Evolutionary conservation across 2,797 vertebrate genomes (phyloP), one percentile per base, ranked within the genome.

Genomic region (Anguilla marmorata): DNA sequence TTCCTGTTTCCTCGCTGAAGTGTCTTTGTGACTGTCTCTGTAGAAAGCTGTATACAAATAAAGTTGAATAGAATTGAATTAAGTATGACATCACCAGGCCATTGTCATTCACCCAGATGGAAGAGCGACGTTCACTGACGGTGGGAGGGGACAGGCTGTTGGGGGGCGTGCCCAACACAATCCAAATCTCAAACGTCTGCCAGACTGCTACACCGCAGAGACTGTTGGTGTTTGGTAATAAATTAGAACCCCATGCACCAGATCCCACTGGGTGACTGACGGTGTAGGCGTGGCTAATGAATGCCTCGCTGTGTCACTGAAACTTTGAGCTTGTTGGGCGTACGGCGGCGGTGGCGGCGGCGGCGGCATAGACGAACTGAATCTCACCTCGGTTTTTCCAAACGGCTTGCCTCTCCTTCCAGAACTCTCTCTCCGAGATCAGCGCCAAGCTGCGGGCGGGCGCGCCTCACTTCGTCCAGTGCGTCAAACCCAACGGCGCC

Each of bases 381-480:
- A 6, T 45, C 4, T 33, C 2, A 37, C 2, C 11, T 27, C 33
- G 0, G 21, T n/a, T 41, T 33, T 27, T 37, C 27, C 37, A 37
- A 0, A 16, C 24, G 12, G 3, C 19, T 76, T 5, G 7, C 30
- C 14, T 69, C 30, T 56, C 72, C 0, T 63, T 87, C 19, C 92
- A 99, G 98, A 98, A 97, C 92, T 97, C 98, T 0, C 95, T 99
- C 72, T 94, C 94, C 3, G 98, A 99, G 92, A 93, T 99, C 89
- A 95, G 93, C 89, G 96, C 95, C 80, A 98, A 97, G 90, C 96
- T 99, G 80, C 97, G 97, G 94, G 94, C 94, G 1, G 96, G 96
- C 90, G 96, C 97, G 0, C 95, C 96, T 21, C 98, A 99, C 94
- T 97, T 97, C 0, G 90, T 99, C 92, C 97, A 97, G 89, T 99